Evolutionary conservation across 30 jellyfish, hydroid and myxozoan species (phyloP).

Genomic region (Haliclystus octoradiatus): DNA sequence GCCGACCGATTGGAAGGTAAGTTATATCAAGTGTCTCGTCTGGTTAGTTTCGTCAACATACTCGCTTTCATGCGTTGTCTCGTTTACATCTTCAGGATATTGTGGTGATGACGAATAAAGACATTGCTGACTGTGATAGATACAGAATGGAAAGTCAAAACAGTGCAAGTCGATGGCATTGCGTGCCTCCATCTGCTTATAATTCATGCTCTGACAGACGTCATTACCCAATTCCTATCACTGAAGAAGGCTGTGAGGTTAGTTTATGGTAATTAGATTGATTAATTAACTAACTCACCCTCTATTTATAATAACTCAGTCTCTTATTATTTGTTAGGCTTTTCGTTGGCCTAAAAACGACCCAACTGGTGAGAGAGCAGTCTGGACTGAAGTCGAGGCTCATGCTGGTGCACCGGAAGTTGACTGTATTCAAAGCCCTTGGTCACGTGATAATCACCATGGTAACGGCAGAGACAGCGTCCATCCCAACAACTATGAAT

Average conservation of each 20-base stretch:
- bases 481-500: conserved; percentile 59
- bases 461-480: conserved; percentile 77
- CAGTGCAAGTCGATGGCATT: conserved; percentile 32
- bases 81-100: conserved; percentile 39
- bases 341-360: not conserved
- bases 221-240: conserved; percentile 19
- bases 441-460: conserved; percentile 95
- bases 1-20: conserved; percentile 97
- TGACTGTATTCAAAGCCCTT: conserved; percentile 63
- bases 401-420: conserved; percentile 52
- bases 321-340: not conserved
- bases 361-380: not conserved
- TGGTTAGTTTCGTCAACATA: not conserved
- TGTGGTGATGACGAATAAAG: conserved; percentile 69
- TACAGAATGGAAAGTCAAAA: conserved; percentile 70
- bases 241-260: conserved; percentile 39
- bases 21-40: not conserved
- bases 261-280: too few relatives aligned
- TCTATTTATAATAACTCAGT: too few relatives aligned
- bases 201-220: not conserved
- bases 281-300: too few relatives aligned
- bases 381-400: not conserved
- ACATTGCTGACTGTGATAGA: conserved; percentile 45
- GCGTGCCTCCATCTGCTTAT: conserved; percentile 60
- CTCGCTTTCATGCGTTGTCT: too few relatives aligned